A percentile compares a stretch with the other conserved stretches of the same genome.
Evolutionary conservation across 2,113 vertebrate genomes (phyloP).

Genomic region (Cygnus atratus): DNA sequence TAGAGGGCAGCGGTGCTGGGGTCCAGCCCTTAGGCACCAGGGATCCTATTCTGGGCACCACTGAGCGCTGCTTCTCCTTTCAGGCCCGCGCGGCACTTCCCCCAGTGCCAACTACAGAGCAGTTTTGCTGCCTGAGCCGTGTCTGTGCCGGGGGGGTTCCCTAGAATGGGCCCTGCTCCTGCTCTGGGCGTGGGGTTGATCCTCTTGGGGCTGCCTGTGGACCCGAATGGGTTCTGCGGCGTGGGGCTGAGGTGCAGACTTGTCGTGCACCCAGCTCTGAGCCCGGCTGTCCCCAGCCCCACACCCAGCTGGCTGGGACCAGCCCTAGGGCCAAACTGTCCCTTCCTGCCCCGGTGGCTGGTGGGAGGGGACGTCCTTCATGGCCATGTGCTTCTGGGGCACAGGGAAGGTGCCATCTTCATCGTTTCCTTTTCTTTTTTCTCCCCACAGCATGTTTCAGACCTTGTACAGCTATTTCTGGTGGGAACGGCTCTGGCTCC

Average conservation of each 20-base stretch:
- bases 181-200: too few species aligned
- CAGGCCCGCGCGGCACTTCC: background rate
- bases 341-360: background rate
- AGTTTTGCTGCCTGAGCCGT: background rate
- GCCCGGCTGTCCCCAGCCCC: too few species aligned
- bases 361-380: too few species aligned
- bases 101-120: background rate
- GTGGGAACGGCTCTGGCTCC: slow-evolving; percentile 95
- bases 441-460: slow-evolving; percentile 83
- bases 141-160: background rate
- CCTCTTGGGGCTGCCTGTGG: too few species aligned
- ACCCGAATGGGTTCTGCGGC: too few species aligned
- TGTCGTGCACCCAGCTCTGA: too few species aligned
- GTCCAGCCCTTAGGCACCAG: background rate
- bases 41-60: background rate
- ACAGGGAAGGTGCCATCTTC: background rate
- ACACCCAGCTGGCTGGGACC: too few species aligned
- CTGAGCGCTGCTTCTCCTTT: background rate
- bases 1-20: background rate
- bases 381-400: too few species aligned
- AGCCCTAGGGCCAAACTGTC: background rate
- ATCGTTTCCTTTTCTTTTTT: background rate
- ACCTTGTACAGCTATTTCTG: slow-evolving; percentile 89
- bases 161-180: background rate
- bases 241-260: too few species aligned